phyloP scores from a whole-genome alignment of 2,797 vertebrate genomes.

The Lutjanus argentimaculatus region DNA sequence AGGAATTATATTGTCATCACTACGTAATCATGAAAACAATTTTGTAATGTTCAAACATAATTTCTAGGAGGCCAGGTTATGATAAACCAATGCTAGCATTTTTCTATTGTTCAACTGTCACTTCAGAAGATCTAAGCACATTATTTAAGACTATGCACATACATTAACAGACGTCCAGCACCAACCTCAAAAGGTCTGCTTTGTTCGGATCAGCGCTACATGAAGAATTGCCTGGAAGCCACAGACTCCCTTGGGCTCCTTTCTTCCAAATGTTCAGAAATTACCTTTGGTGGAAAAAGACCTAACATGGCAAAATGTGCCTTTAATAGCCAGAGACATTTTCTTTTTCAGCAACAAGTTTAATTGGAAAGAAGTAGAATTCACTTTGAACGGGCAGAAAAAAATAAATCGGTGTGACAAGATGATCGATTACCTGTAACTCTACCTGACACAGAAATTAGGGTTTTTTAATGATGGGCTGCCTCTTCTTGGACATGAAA shows the following conservation, averaged over 20 bases:
- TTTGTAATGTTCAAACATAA: too few relatives aligned
- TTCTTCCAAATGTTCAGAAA: conserved; percentile 79
- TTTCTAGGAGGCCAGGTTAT: too few relatives aligned
- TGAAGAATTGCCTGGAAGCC: conserved; percentile 67
- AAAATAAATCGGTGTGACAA: conserved; percentile 91
- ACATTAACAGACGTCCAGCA: conserved; percentile 28
- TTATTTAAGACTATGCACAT: conserved; percentile 27
- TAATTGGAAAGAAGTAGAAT: conserved; percentile 91
- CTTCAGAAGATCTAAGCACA: conserved; percentile 10
- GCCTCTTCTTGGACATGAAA: conserved; percentile 94
- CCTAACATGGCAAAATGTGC: conserved; percentile 84
- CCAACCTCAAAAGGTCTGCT: conserved; percentile 40
- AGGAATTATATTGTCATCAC: too few relatives aligned
- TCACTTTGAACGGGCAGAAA: conserved; percentile 88
- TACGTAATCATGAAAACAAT: too few relatives aligned
- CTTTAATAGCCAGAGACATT: conserved; percentile 86
- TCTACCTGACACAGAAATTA: conserved; percentile 96
- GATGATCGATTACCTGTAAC: conserved; percentile 96
- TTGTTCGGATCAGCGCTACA: conserved; percentile 65
- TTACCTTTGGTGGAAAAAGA: conserved; percentile 77
- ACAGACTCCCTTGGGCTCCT: conserved; percentile 64
- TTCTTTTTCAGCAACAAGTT: conserved; percentile 89
- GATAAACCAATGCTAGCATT: neutral
- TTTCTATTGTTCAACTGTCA: neutral
- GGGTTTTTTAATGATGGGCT: conserved; percentile 95